These are phyloP conservation scores for Coracias cyanogaster DNA, from an alignment of 2,797 vertebrate species.

Conservation along the genomic window DNA sequence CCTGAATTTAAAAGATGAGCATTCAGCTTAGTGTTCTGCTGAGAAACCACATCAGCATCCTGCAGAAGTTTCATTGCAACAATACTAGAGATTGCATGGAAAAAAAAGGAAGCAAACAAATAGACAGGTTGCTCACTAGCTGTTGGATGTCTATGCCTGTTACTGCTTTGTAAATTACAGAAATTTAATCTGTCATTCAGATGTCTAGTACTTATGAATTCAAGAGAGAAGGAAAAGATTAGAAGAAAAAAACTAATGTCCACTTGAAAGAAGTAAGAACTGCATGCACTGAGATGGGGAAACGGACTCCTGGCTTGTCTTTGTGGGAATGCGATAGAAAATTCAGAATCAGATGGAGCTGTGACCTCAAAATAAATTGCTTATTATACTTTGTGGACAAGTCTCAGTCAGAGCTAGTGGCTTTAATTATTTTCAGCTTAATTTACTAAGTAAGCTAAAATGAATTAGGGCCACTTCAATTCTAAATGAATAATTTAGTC, in stretches of 20 bases:
- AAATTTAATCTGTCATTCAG: neutral
- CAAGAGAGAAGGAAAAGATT: neutral
- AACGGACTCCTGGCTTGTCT: neutral
- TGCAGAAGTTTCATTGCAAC: neutral
- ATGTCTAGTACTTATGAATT: neutral
- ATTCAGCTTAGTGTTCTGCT: neutral
- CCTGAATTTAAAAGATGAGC: neutral
- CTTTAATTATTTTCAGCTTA: constrained; percentile 31
- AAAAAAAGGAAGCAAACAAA: neutral
- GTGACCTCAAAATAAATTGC: neutral
- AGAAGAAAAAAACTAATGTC: neutral
- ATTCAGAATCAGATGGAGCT: neutral
- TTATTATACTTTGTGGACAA: neutral
- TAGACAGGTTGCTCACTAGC: neutral
- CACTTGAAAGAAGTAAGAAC: neutral
- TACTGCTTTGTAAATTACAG: neutral
- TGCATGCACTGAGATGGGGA: neutral
- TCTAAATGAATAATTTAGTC: constrained; percentile 52
- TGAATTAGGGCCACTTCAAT: constrained; percentile 36
- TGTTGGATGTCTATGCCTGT: neutral
- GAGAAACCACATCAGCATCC: neutral
- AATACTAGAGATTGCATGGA: neutral
- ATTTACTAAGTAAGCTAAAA: constrained; percentile 53
- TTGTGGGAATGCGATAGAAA: neutral
- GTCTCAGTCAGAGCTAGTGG: constrained; percentile 4